A percentile compares a stretch with the other conserved stretches of the same genome.
Conservation (phyloP, 2,888 invertebrate species). For the Rhingia rostrata region DNA sequence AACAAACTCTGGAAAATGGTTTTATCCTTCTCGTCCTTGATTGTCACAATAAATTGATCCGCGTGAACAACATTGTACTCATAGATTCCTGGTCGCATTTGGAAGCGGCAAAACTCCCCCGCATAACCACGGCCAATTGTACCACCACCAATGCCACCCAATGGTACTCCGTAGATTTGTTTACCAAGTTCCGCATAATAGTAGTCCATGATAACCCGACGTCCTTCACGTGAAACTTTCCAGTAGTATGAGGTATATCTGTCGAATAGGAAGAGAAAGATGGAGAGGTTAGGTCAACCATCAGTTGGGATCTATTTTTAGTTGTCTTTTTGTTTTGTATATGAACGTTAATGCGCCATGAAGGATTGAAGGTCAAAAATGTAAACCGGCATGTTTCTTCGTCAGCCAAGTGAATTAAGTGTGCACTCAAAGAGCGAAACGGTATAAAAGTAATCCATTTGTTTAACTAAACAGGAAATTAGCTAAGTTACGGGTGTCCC, state of each 20-base stretch:
- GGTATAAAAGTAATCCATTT: conserved; percentile 13
- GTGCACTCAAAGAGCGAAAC: conserved; percentile 49
- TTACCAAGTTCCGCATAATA: conserved; percentile 88
- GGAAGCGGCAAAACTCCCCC: conserved; percentile 96
- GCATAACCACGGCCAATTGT: conserved; percentile 94
- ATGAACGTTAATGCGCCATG: neutral
- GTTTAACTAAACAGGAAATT: conserved; percentile 18
- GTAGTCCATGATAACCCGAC: conserved; percentile 91
- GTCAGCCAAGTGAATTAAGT: conserved; percentile 40
- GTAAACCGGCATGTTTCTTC: neutral
- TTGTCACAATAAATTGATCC: conserved; percentile 95
- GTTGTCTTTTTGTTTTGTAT: neutral
- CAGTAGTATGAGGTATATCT: conserved; percentile 90
- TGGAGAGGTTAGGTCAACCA: conserved; percentile 23
- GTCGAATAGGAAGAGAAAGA: conserved; percentile 36
- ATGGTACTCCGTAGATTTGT: conserved; percentile 94
- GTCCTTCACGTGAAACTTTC: conserved; percentile 86
- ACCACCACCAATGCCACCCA: conserved; percentile 90
- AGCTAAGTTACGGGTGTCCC: conserved; percentile 4
- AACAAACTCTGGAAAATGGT: conserved; percentile 91
- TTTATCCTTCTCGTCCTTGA: conserved; percentile 87
- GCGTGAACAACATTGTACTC: conserved; percentile 92
- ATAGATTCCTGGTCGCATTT: conserved; percentile 94
- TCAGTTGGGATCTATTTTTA: conserved; percentile 31
- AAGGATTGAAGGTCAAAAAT: conserved; percentile 35